Percentiles rank a stretch among this genome's conserved stretches.
These are phyloP conservation scores for Plagodis pulveraria DNA, from an alignment of 2,888 invertebrate genomes.

Conservation along the genomic window DNA sequence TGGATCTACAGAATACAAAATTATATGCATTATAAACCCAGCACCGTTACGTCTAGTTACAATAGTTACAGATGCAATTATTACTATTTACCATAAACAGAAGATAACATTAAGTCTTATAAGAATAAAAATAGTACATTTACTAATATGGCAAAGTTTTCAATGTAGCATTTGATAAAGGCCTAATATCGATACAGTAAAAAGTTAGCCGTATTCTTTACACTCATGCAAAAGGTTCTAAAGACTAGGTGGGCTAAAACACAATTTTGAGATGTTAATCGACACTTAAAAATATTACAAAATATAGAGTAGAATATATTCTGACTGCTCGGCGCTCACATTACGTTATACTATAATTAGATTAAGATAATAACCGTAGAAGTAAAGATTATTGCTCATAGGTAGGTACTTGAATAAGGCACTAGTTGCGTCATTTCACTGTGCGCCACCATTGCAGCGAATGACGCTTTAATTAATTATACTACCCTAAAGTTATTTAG, in stretches of 20 bases:
- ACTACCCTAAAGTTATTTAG: slow-evolving; percentile 54
- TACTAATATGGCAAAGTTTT: slow-evolving; percentile 85
- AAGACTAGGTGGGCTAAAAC: slow-evolving; percentile 82
- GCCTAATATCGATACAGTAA: slow-evolving; percentile 70
- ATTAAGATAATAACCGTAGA: slow-evolving; percentile 38
- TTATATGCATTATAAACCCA: slow-evolving; percentile 79
- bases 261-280: slow-evolving; percentile 61
- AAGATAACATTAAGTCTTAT: slow-evolving; percentile 78
- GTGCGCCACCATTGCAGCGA: slow-evolving; percentile 30
- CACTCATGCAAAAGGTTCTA: slow-evolving; percentile 68
- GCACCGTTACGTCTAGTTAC: slow-evolving; percentile 81
- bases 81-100: slow-evolving; percentile 67
- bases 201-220: slow-evolving; percentile 65
- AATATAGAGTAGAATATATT: slow-evolving; percentile 39
- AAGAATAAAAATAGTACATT: slow-evolving; percentile 71
- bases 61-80: slow-evolving; percentile 77
- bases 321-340: slow-evolving; percentile 28
- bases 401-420: slow-evolving; percentile 51
- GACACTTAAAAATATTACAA: slow-evolving; percentile 44
- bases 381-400: slow-evolving; percentile 50
- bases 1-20: slow-evolving; percentile 78
- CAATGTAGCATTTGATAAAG: slow-evolving; percentile 80
- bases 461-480: slow-evolving; percentile 28
- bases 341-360: slow-evolving; percentile 46
- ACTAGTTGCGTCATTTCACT: slow-evolving; percentile 42